These are phyloP conservation scores for Cyclura pinguis DNA, from an alignment of 2,797 vertebrate species.

Conservation along the genomic window DNA sequence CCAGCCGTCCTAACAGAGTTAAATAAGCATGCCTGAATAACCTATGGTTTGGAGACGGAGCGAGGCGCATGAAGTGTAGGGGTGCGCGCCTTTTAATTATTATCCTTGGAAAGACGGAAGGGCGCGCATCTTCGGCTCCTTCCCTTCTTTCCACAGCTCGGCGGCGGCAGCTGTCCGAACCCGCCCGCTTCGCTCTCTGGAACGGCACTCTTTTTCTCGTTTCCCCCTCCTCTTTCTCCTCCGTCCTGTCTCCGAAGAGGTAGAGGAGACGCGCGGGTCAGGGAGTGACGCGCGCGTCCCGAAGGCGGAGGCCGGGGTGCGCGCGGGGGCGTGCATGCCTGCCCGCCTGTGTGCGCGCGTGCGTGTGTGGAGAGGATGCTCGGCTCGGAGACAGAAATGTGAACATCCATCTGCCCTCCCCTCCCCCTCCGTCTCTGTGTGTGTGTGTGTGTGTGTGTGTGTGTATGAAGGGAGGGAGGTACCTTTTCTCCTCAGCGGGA, in stretches of 20 bases:
- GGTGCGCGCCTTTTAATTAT: not conserved
- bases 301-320: not conserved
- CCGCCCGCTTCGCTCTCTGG: too few species aligned
- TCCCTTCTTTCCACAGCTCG: not conserved
- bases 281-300: not conserved
- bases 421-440: not conserved
- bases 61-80: fast-evolving
- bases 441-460: not conserved
- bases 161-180: too few species aligned
- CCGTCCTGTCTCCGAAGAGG: too few species aligned
- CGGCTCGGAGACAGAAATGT: not conserved
- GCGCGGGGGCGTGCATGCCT: not conserved
- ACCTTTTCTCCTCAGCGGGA: not conserved
- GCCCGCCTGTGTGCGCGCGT: fast-evolving
- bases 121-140: not conserved
- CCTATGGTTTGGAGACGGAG: not conserved
- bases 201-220: too few species aligned
- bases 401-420: not conserved
- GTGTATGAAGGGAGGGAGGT: not conserved
- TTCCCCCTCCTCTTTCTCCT: not conserved
- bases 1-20: too few species aligned
- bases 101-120: not conserved
- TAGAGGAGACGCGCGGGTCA: not conserved
- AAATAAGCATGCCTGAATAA: not conserved
- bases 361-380: not conserved